These are phyloP conservation scores for Anastrepha obliqua DNA, from an alignment of 1,140 invertebrate species.

Conservation along the genomic window DNA sequence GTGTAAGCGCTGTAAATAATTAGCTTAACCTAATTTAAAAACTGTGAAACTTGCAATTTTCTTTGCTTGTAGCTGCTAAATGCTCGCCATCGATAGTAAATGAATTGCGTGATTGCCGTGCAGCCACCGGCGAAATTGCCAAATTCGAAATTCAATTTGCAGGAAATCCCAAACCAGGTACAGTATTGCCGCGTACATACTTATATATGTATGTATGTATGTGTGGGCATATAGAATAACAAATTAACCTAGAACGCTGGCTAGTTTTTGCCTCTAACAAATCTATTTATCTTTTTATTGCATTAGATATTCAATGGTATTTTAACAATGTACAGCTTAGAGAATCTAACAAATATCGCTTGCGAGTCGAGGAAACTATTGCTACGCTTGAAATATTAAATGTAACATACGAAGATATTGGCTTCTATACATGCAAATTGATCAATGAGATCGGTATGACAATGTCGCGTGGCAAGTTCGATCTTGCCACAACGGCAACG, in stretches of 20 bases:
- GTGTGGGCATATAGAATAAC: background rate
- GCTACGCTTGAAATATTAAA: constrained; percentile 83
- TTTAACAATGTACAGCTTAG: constrained; percentile 87
- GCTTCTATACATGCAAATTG: constrained; percentile 90
- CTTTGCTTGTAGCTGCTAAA: constrained; percentile 81
- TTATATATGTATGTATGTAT: background rate
- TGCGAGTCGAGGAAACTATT: constrained; percentile 81
- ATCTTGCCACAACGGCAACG: constrained; percentile 75
- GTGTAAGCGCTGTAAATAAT: constrained; percentile 12
- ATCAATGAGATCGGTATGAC: constrained; percentile 87
- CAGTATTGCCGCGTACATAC: constrained; percentile 54
- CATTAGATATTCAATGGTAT: constrained; percentile 90
- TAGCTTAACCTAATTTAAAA: constrained; percentile 6
- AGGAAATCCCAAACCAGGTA: constrained; percentile 90
- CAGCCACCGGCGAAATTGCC: constrained; percentile 83
- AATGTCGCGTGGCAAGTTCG: constrained; percentile 86
- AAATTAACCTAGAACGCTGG: background rate
- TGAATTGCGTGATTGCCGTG: constrained; percentile 85
- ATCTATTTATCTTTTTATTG: constrained; percentile 14
- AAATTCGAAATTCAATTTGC: constrained; percentile 86
- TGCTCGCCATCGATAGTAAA: constrained; percentile 86
- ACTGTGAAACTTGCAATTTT: constrained; percentile 28
- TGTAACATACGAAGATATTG: constrained; percentile 83
- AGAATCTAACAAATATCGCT: constrained; percentile 83
- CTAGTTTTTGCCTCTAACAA: background rate